Percentiles rank a stretch among this genome's conserved stretches.
phyloP scores from a whole-genome alignment of 2,888 invertebrate genomes.

The Rhyacophila evoluta region DNA sequence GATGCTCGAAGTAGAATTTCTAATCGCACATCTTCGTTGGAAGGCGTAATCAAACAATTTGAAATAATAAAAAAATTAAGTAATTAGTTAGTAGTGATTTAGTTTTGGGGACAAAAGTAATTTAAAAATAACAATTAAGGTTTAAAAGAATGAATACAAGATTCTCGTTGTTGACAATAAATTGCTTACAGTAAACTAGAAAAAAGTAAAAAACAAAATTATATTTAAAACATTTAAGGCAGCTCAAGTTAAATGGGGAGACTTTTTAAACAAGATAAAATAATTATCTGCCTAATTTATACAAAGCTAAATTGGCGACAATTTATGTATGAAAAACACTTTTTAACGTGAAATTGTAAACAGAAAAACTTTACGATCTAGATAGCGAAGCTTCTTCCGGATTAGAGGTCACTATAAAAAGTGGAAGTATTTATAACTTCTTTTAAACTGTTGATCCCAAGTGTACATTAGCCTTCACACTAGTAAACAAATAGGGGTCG shows the following conservation, averaged over 20 bases:
- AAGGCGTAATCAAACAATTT: too few relatives aligned
- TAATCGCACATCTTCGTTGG: too few relatives aligned
- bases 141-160: too few relatives aligned
- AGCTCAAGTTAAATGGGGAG: not conserved
- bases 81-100: too few relatives aligned
- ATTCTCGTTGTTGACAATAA: too few relatives aligned
- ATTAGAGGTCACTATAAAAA: not conserved
- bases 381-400: not conserved
- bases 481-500: slow-evolving; percentile 4
- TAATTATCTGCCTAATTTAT: not conserved
- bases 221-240: not conserved
- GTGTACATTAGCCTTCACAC: not conserved
- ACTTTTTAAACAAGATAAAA: not conserved
- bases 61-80: too few relatives aligned
- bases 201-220: not conserved
- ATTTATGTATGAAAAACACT: not conserved
- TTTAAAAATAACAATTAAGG: too few relatives aligned
- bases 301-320: slow-evolving; percentile 2
- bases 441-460: not conserved
- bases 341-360: not conserved
- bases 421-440: not conserved
- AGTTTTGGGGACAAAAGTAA: too few relatives aligned
- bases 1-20: too few relatives aligned
- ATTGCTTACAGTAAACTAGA: too few relatives aligned
- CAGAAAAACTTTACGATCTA: not conserved